These are phyloP conservation scores for Andrena trimmerana DNA, from an alignment of 2,888 invertebrate genomes.

Conservation along the genomic window DNA sequence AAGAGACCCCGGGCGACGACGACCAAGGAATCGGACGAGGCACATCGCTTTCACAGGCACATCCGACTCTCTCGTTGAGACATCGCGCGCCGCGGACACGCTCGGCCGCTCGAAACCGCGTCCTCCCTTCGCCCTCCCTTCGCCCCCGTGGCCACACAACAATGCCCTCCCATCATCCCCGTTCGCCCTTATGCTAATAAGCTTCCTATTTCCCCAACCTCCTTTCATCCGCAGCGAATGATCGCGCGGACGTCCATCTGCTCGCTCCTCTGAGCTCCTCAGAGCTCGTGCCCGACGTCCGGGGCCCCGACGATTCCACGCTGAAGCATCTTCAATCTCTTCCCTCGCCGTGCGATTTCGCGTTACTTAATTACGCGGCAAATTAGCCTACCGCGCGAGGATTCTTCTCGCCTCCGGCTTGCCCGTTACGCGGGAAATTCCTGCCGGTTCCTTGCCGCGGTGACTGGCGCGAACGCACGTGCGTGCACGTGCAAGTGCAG, in stretches of 20 bases:
- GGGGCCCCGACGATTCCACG: background rate
- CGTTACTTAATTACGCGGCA: conserved; percentile 59
- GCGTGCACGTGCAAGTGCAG: conserved; percentile 31
- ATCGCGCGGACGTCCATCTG: conserved; percentile 31
- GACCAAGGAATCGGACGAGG: conserved; percentile 47
- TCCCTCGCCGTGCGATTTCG: conserved; percentile 32
- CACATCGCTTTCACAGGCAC: conserved; percentile 75
- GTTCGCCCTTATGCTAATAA: conserved; percentile 74
- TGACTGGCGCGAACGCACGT: conserved; percentile 15
- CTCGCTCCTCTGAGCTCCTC: background rate
- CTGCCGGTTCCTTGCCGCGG: conserved; percentile 9
- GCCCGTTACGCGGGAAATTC: conserved; percentile 51
- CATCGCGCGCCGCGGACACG: conserved; percentile 76
- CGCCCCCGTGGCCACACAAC: conserved; percentile 53
- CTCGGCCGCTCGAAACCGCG: conserved; percentile 74
- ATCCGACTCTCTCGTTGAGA: conserved; percentile 77
- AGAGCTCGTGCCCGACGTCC: background rate
- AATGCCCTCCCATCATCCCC: conserved; percentile 61
- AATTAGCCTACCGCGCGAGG: conserved; percentile 40
- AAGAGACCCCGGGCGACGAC: conserved; percentile 60
- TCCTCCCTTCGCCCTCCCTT: conserved; percentile 49
- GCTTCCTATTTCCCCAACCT: conserved; percentile 75
- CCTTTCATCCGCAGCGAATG: conserved; percentile 68
- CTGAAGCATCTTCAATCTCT: background rate
- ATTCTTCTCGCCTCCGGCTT: conserved; percentile 30